Evolutionary conservation across 92 coral and sea anemone species (phyloP).

Genomic region (Zoanthus solanderi): DNA sequence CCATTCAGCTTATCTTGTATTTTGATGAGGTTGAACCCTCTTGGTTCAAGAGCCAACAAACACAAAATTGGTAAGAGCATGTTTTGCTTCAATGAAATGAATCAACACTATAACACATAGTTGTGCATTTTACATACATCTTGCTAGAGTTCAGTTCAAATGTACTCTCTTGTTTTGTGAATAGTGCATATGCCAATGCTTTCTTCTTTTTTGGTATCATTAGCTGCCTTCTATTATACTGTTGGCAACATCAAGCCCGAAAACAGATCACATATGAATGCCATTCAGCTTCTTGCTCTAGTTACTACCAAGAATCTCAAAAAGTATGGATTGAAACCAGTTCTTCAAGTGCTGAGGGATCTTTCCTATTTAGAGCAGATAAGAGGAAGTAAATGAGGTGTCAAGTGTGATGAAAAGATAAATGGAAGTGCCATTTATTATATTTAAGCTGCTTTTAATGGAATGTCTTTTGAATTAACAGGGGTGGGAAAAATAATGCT

Average conservation of each 20-base stretch:
- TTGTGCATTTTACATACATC: neutral
- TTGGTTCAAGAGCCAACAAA: constrained; percentile 46
- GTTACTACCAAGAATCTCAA: constrained; percentile 55
- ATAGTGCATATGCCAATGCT: neutral
- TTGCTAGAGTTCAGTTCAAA: constrained; percentile 5
- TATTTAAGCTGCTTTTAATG: constrained; percentile 2
- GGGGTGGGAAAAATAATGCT: constrained; percentile 4
- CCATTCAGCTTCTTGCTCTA: constrained; percentile 68
- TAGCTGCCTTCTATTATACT: constrained; percentile 65
- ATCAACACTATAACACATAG: neutral
- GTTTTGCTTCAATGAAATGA: neutral
- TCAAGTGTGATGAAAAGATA: neutral
- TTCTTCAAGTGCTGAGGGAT: constrained; percentile 66
- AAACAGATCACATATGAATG: constrained; percentile 54
- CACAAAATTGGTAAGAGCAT: constrained; percentile 13
- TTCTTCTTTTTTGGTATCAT: constrained; percentile 4
- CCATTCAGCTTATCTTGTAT: constrained; percentile 31
- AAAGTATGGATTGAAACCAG: constrained; percentile 69
- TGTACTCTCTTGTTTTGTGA: constrained; percentile 1
- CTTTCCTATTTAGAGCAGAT: constrained; percentile 70
- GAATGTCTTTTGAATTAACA: neutral
- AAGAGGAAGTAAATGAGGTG: constrained; percentile 17
- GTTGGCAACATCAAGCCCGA: constrained; percentile 62
- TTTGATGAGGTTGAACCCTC: constrained; percentile 46
- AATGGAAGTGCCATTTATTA: neutral